Evolutionary conservation across 23 tunicate species (phyloP).

Genomic region (Diplosoma virens): DNA sequence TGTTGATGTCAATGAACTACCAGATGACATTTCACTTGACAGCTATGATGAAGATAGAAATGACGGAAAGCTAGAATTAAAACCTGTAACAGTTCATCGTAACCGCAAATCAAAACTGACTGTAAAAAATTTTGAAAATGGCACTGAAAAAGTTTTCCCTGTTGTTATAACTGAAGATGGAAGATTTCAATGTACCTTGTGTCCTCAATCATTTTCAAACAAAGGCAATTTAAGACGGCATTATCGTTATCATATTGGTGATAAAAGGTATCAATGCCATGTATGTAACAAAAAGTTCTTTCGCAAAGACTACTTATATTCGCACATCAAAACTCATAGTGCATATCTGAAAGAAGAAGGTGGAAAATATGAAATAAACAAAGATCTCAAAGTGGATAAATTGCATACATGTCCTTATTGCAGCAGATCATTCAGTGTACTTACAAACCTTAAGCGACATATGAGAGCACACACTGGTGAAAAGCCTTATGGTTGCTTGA

Average conservation of each 20-base stretch:
- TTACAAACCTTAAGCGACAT: slow-evolving; percentile 6
- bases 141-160: not conserved
- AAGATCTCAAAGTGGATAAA: not conserved
- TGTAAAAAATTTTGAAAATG: not conserved
- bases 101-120: too few species aligned
- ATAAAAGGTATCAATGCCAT: slow-evolving; percentile 6
- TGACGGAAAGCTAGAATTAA: not conserved
- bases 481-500: slow-evolving; percentile 13
- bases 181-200: slow-evolving; percentile 14
- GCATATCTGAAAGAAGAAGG: not conserved
- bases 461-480: slow-evolving; percentile 17
- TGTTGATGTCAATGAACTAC: slow-evolving; percentile 19
- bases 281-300: slow-evolving; percentile 15
- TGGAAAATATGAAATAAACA: not conserved
- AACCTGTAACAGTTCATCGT: too few species aligned
- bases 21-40: not conserved
- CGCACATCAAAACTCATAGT: slow-evolving; percentile 4
- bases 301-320: slow-evolving; percentile 1
- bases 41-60: not conserved
- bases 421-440: not conserved
- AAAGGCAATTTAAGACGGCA: slow-evolving; percentile 23
- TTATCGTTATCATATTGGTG: slow-evolving; percentile 11
- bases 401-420: not conserved
- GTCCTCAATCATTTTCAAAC: slow-evolving; percentile 3
- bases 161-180: not conserved